Evolutionary conservation across 1,140 invertebrate species (phyloP).

Genomic region (Subanguina moxae): DNA sequence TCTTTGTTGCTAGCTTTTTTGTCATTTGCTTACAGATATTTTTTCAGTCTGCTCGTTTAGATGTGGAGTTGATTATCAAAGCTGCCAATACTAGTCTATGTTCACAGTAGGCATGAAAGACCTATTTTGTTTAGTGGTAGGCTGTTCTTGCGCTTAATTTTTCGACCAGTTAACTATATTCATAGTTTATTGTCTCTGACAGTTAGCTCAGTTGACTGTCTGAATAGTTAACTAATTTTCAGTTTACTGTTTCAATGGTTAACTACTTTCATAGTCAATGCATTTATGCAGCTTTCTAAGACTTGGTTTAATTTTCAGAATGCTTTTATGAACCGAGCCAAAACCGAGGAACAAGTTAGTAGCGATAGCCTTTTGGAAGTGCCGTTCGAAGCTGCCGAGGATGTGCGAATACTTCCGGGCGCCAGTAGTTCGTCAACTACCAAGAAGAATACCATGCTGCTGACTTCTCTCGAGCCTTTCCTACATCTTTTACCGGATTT

Average conservation of each 20-base stretch:
- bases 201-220: not conserved
- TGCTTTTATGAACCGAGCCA: conserved; percentile 33
- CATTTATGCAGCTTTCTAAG: not conserved
- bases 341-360: conserved; percentile 13
- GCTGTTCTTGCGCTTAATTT: not conserved
- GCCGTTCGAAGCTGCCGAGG: conserved; percentile 29
- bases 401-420: conserved; percentile 28
- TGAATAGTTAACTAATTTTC: not conserved
- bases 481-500: conserved; percentile 34
- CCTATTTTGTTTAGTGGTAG: conserved; percentile 27
- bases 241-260: not conserved
- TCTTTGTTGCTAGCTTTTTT: too few relatives aligned
- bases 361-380: conserved; percentile 17
- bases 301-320: conserved; percentile 8
- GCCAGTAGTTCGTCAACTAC: conserved; percentile 2
- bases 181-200: not conserved
- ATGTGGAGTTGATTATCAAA: not conserved
- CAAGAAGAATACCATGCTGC: conserved; percentile 20
- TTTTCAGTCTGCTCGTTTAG: too few relatives aligned
- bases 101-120: conserved; percentile 18
- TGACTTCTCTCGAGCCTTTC: conserved; percentile 28
- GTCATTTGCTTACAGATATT: too few relatives aligned
- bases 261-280: not conserved
- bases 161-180: not conserved
- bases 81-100: not conserved